Percentiles rank a stretch among this genome's conserved stretches.
Evolutionary conservation across 1,140 invertebrate genomes (phyloP).

Genomic region (Meloidogyne hapla): DNA sequence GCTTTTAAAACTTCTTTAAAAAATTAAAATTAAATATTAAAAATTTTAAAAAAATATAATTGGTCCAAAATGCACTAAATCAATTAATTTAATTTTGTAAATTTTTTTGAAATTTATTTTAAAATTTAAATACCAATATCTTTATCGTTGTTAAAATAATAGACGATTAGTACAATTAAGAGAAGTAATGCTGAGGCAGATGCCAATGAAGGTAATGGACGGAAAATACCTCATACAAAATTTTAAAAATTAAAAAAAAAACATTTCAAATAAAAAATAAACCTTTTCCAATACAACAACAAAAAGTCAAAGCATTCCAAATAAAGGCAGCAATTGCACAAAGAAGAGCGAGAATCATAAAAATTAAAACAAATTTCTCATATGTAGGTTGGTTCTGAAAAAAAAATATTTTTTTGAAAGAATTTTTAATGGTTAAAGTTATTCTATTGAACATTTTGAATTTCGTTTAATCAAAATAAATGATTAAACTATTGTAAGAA

Average conservation of each 20-base stretch:
- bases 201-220: conserved; percentile 36
- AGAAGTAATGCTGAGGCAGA: conserved; percentile 35
- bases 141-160: conserved; percentile 32
- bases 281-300: conserved; percentile 23
- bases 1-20: background rate
- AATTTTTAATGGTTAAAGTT: no score
- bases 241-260: background rate
- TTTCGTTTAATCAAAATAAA: no score
- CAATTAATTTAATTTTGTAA: no score
- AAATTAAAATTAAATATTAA: conserved; percentile 7
- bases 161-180: conserved; percentile 29
- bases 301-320: conserved; percentile 47
- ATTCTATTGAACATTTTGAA: no score
- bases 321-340: conserved; percentile 37
- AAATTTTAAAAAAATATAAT: background rate
- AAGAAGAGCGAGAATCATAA: conserved; percentile 30
- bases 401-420: background rate
- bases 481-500: background rate
- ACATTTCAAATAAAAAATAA: background rate
- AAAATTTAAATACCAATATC: conserved; percentile 24
- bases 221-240: conserved; percentile 35
- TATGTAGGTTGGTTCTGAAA: conserved; percentile 45
- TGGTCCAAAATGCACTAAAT: background rate
- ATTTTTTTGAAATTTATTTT: no score
- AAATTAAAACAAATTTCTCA: conserved; percentile 44